Base-by-base conservation (phyloP, 1,140 invertebrate species). In the Sesamia nonagrioides region DNA sequence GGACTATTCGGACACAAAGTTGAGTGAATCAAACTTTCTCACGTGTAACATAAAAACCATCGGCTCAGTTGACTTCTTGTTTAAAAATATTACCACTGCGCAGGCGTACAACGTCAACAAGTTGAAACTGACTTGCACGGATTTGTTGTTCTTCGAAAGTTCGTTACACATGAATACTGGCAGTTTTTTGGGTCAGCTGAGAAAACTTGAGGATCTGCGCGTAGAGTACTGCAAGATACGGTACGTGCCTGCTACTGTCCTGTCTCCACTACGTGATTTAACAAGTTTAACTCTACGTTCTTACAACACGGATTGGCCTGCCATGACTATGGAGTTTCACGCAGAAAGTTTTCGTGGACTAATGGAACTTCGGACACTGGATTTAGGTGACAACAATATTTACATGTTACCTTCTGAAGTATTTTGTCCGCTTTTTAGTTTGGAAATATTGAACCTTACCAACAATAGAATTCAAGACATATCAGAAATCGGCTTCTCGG, bases 181-280 rank as follows among this genome's bases (percentile, higher is more conserved):
- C 50, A 96, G 96, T 79, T 97, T 97, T 90, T 94, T 97, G 61
- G 95, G 96, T 68, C 95, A 96, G 76, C 87, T 95, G 80, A 85
- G 93, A 73, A 94, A 95, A 86, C 95, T 98, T 78, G 96, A 96
- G 63, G 96, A 96, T 75, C 94, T 98, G 80, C 95, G 96, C 87
- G 96, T 98, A 83, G 97, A 98, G 81, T 96, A 96, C 84, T 98
- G 98, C 91, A 98, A 98, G 93, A 97, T 98, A 83, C 96, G 97
- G 60, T 96, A 97, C 86, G 95, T 98, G 61, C 97, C 97, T 7
- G 95, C 96, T 27, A 96, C 96, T 77, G 96, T 96, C 48, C 95
- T 98, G 80, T 94, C 96, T 13, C 95, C 96, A n/a, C 95, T 98
- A 21, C 94, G 95, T 79, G 96, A 97, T 87, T 95, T 98, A n/a